phyloP scores from a whole-genome alignment of 2,797 vertebrate species.

The Onychomys leucogaster region DNA sequence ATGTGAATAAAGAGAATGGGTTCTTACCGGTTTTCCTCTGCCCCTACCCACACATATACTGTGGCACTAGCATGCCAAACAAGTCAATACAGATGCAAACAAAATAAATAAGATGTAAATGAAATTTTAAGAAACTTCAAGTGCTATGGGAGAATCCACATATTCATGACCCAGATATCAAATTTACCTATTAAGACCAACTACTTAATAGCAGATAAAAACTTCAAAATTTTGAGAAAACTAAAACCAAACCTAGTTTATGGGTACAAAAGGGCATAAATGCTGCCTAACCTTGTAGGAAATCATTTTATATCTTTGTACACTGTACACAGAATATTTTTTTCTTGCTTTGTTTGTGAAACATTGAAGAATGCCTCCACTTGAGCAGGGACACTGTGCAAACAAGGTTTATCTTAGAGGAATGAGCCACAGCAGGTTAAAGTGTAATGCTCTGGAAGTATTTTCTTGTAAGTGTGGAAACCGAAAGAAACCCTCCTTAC shows the following conservation, averaged over 20 bases:
- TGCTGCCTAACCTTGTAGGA: background rate
- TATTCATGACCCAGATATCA: slow-evolving; percentile 18
- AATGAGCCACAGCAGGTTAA: background rate
- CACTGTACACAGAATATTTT: background rate
- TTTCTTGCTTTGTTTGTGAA: slow-evolving; percentile 33
- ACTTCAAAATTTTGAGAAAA: slow-evolving; percentile 56
- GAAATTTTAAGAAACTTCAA: background rate
- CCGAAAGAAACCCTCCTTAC: slow-evolving; percentile 12
- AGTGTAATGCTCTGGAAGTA: slow-evolving; percentile 12
- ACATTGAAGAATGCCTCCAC: slow-evolving; percentile 12
- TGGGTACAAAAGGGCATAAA: background rate
- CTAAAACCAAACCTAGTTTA: slow-evolving; percentile 42
- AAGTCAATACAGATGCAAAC: background rate
- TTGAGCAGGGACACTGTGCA: slow-evolving; percentile 35
- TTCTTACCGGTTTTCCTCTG: background rate
- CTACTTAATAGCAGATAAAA: slow-evolving; percentile 56
- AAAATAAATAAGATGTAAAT: background rate
- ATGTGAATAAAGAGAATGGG: background rate
- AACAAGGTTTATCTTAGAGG: slow-evolving; percentile 36
- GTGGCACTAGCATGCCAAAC: background rate
- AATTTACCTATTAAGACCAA: background rate
- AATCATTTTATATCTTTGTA: slow-evolving; percentile 30
- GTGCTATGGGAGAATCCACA: background rate
- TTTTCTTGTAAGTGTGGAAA: slow-evolving; percentile 40
- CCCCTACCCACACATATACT: background rate